Percentiles rank a stretch among this genome's conserved stretches.
phyloP scores from a whole-genome alignment of 2,113 vertebrate genomes.

The Dasyurus viverrinus region DNA sequence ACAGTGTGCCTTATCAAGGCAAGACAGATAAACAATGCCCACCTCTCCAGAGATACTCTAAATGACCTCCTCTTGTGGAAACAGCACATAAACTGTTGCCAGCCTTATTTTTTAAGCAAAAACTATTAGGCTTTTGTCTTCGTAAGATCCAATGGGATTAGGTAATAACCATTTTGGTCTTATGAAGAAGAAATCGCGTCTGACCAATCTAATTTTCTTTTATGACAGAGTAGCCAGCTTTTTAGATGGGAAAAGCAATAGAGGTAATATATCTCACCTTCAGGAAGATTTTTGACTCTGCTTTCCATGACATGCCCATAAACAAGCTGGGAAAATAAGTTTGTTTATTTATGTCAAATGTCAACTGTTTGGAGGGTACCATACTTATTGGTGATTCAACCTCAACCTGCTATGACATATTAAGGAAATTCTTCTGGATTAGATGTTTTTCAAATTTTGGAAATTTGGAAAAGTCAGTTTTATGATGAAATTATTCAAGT shows the following conservation, averaged over 20 bases:
- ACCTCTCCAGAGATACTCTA: conserved; percentile 3
- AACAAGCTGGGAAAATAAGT: conserved; percentile 60
- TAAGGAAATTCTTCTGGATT: conserved; percentile 19
- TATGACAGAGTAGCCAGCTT: conserved; percentile 61
- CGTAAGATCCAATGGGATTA: conserved; percentile 43
- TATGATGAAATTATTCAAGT: neutral
- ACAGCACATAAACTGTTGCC: neutral
- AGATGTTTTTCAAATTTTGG: conserved; percentile 46
- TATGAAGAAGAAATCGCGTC: conserved; percentile 53
- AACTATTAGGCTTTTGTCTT: conserved; percentile 1
- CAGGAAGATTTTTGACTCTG: conserved; percentile 63
- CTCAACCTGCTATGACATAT: conserved; percentile 9
- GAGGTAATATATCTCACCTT: conserved; percentile 68
- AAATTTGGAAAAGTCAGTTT: neutral
- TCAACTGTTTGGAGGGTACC: conserved; percentile 48
- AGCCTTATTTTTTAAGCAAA: conserved; percentile 44
- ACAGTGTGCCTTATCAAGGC: conserved; percentile 28
- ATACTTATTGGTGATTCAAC: conserved; percentile 61
- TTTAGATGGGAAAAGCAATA: conserved; percentile 68
- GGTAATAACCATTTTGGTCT: conserved; percentile 22
- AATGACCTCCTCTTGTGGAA: conserved; percentile 10
- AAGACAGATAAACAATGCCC: neutral
- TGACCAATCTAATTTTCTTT: conserved; percentile 69
- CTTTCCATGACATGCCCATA: conserved; percentile 64
- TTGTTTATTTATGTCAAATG: conserved; percentile 73